Base-by-base conservation (phyloP, 2,888 invertebrate species). In the Nowickia ferox region DNA sequence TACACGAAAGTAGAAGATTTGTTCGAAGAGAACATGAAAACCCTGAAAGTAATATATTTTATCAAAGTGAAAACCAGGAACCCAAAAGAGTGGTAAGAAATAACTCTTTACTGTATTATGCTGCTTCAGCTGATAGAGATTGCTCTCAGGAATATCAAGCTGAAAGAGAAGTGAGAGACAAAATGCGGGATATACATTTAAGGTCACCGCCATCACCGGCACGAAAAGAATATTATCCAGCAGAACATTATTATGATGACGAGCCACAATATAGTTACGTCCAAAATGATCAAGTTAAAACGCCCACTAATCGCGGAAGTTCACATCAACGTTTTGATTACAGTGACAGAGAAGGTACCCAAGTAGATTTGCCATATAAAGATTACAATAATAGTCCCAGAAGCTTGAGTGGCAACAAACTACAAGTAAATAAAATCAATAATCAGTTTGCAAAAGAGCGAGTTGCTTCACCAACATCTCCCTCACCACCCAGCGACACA, bases 171-270 rank as follows among this genome's bases (percentile, higher is more conserved):
- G 42, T 91, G 53, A 89, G 88, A 15, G 87, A 84, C 5, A 88
- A 88, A 13, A 86, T 92, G 87, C 87, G 88, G 3, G 87, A 88
- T 69, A 22, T 91, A 84, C 87, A 88, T 22, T 57, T 91, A 72
- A 86, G 88, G 10, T 78, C 89, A 19, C 85, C 89, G 2, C 76
- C 89, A 66, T 30, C 48, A 5, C 42, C 61, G 19, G 68, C 85
- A 17, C 88, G 89, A 69, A 90, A 90, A 46, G 89, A 90, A 77
- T 90, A 90, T 63, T 90, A 89, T 87, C 88, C 89, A 84, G 88
- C 88, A 57, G 90, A 90, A 80, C 88, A 90, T 83, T 88, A 84
- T 79, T 87, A 72, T 53, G 82, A 81, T 38, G 81, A 79, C 9
- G 83, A 82, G 30, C 30, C 53, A 9, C 75, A 66, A 30, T 19